Base-by-base conservation (phyloP, 2,888 invertebrate species). In the Pinctada fucata region DNA sequence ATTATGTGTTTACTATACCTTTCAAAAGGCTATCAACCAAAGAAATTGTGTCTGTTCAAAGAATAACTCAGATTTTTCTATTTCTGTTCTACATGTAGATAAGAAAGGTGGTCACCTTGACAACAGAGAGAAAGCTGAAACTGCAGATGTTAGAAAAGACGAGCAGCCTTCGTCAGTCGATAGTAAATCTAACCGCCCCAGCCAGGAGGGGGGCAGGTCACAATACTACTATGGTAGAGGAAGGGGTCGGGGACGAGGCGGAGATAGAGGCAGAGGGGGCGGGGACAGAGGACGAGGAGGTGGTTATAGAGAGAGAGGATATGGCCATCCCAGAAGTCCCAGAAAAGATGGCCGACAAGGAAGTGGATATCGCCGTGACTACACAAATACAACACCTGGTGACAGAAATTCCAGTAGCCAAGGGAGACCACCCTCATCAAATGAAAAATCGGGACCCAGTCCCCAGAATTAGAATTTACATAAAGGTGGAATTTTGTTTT, bases 271-370 rank as follows among this genome's bases (percentile, higher is more conserved):
- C 5, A 58, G 58, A 58, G 58, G 58, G 13, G 79, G 73, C 3
- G 76, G 79, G n/a, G 79, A 78, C 6, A 68, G 83, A 66, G 80
- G 84, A 10, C 64, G 82, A 8, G 77, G 83, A 5, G 78, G 76
- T 58, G 51, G 76, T 5, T 69, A 80, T 2, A 76, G 80, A 49
- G 75, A 74, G 52, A 76, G 74, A 8, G 69, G 72, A 16, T 31
- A 68, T 48, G 79, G 79, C 52, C 75, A 79, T 58, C 75, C 75
- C 3, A 68, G 73, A 58, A 66, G 75, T 65, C 71, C 75, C 45
- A 48, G 75, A 45, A 79, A 79, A 73, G 79, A 79, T 47, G 72
- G 76, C 52, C 58, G 49, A n/a, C 45, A 72, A 13, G 31, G 58
- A 49, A 58, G 58, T 52, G 58, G 72, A 13, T 69, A 69, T 48